Percentiles rank a stretch among this genome's conserved stretches.
Conservation (phyloP, 2,888 invertebrate species). For the Chrysina gloriosa region DNA sequence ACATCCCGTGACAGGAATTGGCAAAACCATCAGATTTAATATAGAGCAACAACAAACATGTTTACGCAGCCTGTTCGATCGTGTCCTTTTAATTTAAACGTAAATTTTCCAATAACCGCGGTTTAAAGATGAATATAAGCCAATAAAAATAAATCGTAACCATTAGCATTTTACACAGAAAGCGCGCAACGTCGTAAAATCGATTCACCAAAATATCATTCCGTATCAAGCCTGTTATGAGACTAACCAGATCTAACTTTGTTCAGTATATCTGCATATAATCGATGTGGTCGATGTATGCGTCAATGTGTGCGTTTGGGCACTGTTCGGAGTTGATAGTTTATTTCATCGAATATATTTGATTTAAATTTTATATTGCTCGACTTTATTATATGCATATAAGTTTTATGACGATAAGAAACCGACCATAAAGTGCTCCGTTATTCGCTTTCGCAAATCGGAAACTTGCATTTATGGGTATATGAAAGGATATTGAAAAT, state of each 20-base stretch:
- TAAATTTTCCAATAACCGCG: background rate
- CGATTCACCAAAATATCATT: constrained; percentile 12
- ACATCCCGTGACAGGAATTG: too few species aligned
- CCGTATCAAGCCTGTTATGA: background rate
- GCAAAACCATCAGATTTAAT: too few species aligned
- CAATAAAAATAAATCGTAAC: constrained; percentile 3
- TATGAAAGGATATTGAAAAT: background rate
- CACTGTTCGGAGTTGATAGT: constrained; percentile 18
- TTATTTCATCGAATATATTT: constrained; percentile 22
- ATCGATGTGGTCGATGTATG: background rate
- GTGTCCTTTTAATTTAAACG: constrained; percentile 13
- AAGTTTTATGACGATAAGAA: background rate
- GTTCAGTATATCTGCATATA: background rate
- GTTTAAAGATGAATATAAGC: background rate
- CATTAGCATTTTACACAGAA: constrained; percentile 3
- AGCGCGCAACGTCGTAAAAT: constrained; percentile 13
- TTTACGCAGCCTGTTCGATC: background rate
- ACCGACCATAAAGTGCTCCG: background rate
- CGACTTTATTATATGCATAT: constrained; percentile 24
- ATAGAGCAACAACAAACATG: background rate
- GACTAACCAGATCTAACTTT: constrained; percentile 2
- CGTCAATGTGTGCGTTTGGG: background rate
- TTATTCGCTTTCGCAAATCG: constrained; percentile 12
- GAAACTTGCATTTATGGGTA: background rate
- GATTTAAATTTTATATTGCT: constrained; percentile 6